phyloP scores from a whole-genome alignment of 2,113 vertebrate genomes.

The Scomber japonicus region DNA sequence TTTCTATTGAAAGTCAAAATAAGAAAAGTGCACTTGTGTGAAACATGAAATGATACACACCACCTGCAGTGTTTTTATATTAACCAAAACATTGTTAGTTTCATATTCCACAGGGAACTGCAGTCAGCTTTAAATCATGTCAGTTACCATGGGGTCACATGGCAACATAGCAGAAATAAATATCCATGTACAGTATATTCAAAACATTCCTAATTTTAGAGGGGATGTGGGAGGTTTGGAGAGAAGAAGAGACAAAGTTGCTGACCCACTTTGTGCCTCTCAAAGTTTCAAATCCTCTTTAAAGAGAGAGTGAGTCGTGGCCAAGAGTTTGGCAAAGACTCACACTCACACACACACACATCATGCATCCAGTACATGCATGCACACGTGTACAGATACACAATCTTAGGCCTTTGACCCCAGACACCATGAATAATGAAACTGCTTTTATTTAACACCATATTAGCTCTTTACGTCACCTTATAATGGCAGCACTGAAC shows the following conservation, averaged over 20 bases:
- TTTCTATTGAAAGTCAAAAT: not conserved
- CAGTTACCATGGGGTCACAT: no score
- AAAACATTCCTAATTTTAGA: no score
- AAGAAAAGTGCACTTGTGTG: not conserved
- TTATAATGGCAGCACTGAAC: constrained; percentile 58
- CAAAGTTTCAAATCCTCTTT: constrained; percentile 78
- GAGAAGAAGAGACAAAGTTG: constrained; percentile 62
- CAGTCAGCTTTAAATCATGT: no score
- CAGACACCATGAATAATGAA: constrained; percentile 73
- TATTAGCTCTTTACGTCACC: constrained; percentile 65
- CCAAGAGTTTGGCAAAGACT: constrained; percentile 43
- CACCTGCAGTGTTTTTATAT: no score
- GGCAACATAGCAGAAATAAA: no score
- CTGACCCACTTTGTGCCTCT: constrained; percentile 80
- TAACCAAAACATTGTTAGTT: no score
- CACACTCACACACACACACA: not conserved
- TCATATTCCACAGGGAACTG: no score
- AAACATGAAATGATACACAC: no score
- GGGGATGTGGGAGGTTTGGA: not conserved
- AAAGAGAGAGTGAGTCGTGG: constrained; percentile 51
- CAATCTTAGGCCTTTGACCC: constrained; percentile 45
- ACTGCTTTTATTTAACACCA: constrained; percentile 67
- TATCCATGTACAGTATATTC: no score
- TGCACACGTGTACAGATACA: not conserved
- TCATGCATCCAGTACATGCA: constrained; percentile 15